Conservation (phyloP, 2,797 vertebrate species). For the Coregonus ussuriensis region DNA sequence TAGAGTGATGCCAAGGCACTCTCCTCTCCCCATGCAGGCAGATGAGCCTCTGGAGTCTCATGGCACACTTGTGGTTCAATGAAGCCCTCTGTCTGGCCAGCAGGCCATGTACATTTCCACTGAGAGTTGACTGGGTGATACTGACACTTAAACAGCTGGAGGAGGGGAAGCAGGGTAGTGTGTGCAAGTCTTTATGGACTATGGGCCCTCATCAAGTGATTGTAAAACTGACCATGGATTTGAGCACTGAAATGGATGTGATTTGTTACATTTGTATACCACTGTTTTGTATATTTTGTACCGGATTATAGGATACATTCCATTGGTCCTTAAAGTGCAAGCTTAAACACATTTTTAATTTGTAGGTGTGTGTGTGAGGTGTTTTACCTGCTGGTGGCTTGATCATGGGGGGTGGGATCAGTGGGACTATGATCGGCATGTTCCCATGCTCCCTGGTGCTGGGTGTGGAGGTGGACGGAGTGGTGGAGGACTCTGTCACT, state of each 20-base stretch:
- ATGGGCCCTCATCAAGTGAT: neutral
- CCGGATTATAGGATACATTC: no score
- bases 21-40: constrained; percentile 39
- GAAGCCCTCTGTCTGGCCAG: constrained; percentile 58
- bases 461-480: constrained; percentile 85
- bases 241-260: neutral
- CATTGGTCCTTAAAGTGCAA: no score
- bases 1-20: constrained; percentile 70
- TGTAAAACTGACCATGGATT: neutral
- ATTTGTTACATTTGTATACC: neutral
- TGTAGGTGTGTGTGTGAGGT: neutral
- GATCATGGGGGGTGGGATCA: constrained; percentile 96
- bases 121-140: constrained; percentile 48
- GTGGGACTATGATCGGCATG: constrained; percentile 93
- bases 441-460: constrained; percentile 92
- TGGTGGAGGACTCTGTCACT: constrained; percentile 73
- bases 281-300: neutral
- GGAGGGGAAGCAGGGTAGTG: constrained; percentile 65
- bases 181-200: neutral
- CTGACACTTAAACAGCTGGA: constrained; percentile 68
- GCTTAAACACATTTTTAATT: no score
- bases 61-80: constrained; percentile 69
- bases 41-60: constrained; percentile 61
- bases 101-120: constrained; percentile 48
- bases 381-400: constrained; percentile 94